Conservation (phyloP, 1,140 invertebrate genomes). For the Monomorium pharaonis region DNA sequence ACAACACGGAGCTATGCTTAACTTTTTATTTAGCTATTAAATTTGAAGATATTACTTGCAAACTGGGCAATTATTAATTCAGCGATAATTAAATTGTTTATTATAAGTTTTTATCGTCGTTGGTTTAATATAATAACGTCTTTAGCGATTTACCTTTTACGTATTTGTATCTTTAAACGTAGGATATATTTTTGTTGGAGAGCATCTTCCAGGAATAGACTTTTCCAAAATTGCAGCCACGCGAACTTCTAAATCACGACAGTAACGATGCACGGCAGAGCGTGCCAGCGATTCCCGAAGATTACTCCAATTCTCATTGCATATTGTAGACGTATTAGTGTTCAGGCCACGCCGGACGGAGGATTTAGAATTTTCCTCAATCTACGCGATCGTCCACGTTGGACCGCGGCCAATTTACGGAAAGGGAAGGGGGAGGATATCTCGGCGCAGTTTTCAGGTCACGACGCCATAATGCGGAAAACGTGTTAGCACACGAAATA, state of each 20-base stretch:
- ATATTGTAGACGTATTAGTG: conserved; percentile 43
- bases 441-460: conserved; percentile 43
- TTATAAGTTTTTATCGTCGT: not conserved
- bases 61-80: not conserved
- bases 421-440: not conserved
- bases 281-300: conserved; percentile 42
- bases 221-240: not conserved
- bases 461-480: conserved; percentile 51
- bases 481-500: conserved; percentile 53
- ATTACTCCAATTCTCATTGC: conserved; percentile 52
- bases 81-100: not conserved
- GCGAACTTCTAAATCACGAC: conserved; percentile 6
- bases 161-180: not conserved
- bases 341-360: conserved; percentile 21
- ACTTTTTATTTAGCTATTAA: conserved; percentile 13
- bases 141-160: not conserved
- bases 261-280: conserved; percentile 13
- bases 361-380: conserved; percentile 52
- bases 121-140: not conserved
- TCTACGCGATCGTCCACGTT: conserved; percentile 30
- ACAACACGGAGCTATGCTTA: not conserved
- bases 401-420: conserved; percentile 37
- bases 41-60: not conserved
- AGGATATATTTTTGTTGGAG: not conserved
- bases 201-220: not conserved